Evolutionary conservation across 2,888 invertebrate genomes (phyloP), one percentile per base, ranked within the genome.

Genomic region (Rhynchonema sp.): DNA sequence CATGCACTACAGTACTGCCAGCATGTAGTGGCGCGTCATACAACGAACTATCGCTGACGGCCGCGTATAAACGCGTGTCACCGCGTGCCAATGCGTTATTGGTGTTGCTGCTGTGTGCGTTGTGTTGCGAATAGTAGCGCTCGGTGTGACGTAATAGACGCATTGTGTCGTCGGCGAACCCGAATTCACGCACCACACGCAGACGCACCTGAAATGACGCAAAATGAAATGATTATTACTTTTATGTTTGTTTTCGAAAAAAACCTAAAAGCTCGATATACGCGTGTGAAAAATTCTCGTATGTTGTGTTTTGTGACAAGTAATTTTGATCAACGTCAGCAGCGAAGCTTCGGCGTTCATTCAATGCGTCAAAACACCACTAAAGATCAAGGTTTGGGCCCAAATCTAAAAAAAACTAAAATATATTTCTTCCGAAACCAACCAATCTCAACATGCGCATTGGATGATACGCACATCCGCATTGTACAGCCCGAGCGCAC

Each of bases 101-200:
- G n/a, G n/a, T n/a, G n/a, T 38, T 38, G 9, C 38, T 38, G 38
- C 13, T 20, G 20, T 38, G 9, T 52, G 53, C 53, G 6, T 20
- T 13, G 23, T 23, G 53, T 9, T 20, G 26, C 27, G 55, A 27
- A 22, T 57, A 57, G 27, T 27, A 57, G 27, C 46, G 57, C 2
- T 9, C 13, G 6, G 38, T 17, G 53, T 55, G 38, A 13, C 30
- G 46, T 59, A 87, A 76, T 67, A 86, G 80, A 74, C 86, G 84
- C 6, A 86, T 84, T 22, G 86, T 84, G 20, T 83, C 81, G 75
- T 94, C 92, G 0, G 92, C 92, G 62, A 91, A 80, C 70, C 90
- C 89, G 76, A 88, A 86, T 77, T 94, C 92, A 56, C 92, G 82
- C 22, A 92, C 90, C 1, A 90, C 89, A 9, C 91, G 82, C 67